A percentile compares a stretch with the other conserved stretches of the same genome.
Conservation (phyloP, 2,888 invertebrate genomes). For the Drosophila yooni region DNA sequence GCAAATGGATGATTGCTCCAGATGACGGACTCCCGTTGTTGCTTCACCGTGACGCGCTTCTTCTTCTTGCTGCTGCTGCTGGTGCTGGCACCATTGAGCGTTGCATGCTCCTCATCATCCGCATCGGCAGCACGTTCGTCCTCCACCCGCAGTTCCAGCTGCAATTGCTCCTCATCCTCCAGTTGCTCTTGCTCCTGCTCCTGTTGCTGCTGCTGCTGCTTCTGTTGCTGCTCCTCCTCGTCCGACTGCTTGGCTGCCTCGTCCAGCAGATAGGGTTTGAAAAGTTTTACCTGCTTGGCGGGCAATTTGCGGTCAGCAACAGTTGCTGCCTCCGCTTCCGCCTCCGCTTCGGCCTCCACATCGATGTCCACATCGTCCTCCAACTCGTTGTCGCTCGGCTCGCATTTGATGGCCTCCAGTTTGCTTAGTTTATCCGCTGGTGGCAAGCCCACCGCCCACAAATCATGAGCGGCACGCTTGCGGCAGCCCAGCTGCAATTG, state of each 20-base stretch:
- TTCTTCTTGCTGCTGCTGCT: constrained; percentile 48
- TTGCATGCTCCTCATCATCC: constrained; percentile 61
- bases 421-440: constrained; percentile 79
- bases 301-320: constrained; percentile 63
- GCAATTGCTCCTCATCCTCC: constrained; percentile 23
- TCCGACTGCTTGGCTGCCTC: constrained; percentile 83
- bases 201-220: background rate
- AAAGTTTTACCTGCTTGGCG: constrained; percentile 88
- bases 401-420: constrained; percentile 55
- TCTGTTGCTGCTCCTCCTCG: constrained; percentile 8
- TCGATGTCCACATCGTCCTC: constrained; percentile 54
- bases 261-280: constrained; percentile 91
- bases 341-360: constrained; percentile 55
- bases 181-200: constrained; percentile 15
- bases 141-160: constrained; percentile 48
- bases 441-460: constrained; percentile 32
- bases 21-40: constrained; percentile 82
- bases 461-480: constrained; percentile 72
- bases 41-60: constrained; percentile 57
- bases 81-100: constrained; percentile 33
- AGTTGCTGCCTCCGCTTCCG: constrained; percentile 29
- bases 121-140: constrained; percentile 55
- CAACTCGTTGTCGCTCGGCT: constrained; percentile 58
- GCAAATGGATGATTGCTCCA: constrained; percentile 82
- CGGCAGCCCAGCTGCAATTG: constrained; percentile 78